Base-by-base conservation (phyloP, 2,113 vertebrate species). In the Cervus canadensis region DNA sequence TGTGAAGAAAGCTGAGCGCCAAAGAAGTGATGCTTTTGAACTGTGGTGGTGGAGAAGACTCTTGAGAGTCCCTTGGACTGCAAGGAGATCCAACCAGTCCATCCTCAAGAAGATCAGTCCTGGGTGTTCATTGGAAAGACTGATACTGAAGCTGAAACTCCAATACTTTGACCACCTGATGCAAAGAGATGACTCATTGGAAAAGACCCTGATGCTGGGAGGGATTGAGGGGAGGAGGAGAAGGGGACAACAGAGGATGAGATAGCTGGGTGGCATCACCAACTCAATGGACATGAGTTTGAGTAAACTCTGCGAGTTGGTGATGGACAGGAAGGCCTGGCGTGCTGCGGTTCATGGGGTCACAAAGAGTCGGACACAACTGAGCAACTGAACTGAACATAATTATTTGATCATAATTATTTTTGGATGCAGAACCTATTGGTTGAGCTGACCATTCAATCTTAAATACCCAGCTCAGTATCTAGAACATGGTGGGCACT, bases 301-400 rank as follows among this genome's bases (percentile, higher is more conserved):
- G 19, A 10, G n/a, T 40, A 2, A 19, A 71, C n/a, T 71, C 67
- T 9, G 0, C 10, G n/a, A 71, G n/a, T 23, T 71, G 67, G 19
- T 71, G 19, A 71, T 12, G 19, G 2, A 71, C 10, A 71, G n/a
- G n/a, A n/a, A 36, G 19, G n/a, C 19, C 67, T 71, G n/a, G n/a
- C 0, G 0, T 71, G n/a, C 19, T 71, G n/a, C 0, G 0, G n/a
- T 71, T 12, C 19, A 40, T 40, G 67, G 67, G n/a, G 19, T 71
- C 0, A 0, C n/a, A 71, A 36, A 71, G 19, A 40, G n/a, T 12
- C 0, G 9, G 67, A 71, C 10, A 71, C 0, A 19, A 71, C 19
- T 71, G 64, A 71, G 19, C 36, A 36, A 36, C 67, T 36, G 17
- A 67, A 67, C 17, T 67, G 17, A 67, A 67, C 15, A 30, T 54